Evolutionary conservation across 2,888 invertebrate genomes (phyloP), one percentile per base, ranked within the genome.

Genomic region (Melanotus villosus): DNA sequence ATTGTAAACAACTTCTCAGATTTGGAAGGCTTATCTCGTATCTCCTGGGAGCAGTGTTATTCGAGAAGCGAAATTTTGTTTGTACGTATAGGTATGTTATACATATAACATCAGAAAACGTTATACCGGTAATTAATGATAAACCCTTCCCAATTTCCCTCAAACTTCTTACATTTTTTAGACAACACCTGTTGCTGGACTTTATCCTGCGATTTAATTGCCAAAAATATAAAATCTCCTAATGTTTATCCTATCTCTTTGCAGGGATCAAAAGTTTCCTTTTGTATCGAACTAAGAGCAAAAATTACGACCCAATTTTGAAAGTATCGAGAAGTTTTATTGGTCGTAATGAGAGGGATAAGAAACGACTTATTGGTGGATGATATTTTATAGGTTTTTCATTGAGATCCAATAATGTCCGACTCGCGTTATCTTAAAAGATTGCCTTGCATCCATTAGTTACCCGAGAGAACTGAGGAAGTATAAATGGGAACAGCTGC

Each of bases 271-370:
- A 26, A 26, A 7, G n/a, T n/a, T n/a, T n/a, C 26, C 7, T 26
- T 26, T 26, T 26, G 26, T 26, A 7, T 3, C 26, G 32, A 32
- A 32, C 34, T 30, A 19, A 26, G 16, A 34, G 19, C 16, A 52
- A 32, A 52, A 52, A 52, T 52, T 52, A 52, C 34, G 52, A 52
- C 7, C 52, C 34, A 32, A 52, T 32, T 52, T 52, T 18, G 32
- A 16, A 52, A 32, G 26, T 18, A 52, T 52, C 32, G 30, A 52
- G 34, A 30, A n/a, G 52, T 30, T 52, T 52, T 52, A 52, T 52
- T 52, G 52, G 52, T 52, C 52, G 52, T 52, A 52, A 52, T 52
- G 52, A 52, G 52, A 34, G 23, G 34, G 52, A 52, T 52, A 52
- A 52, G 52, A 18, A 52, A 52, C 7, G n/a, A n/a, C 41, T 41